Evolutionary conservation across 2,888 invertebrate species (phyloP), one percentile per base, ranked within the genome.

Genomic region (Brachyopa scutellaris): DNA sequence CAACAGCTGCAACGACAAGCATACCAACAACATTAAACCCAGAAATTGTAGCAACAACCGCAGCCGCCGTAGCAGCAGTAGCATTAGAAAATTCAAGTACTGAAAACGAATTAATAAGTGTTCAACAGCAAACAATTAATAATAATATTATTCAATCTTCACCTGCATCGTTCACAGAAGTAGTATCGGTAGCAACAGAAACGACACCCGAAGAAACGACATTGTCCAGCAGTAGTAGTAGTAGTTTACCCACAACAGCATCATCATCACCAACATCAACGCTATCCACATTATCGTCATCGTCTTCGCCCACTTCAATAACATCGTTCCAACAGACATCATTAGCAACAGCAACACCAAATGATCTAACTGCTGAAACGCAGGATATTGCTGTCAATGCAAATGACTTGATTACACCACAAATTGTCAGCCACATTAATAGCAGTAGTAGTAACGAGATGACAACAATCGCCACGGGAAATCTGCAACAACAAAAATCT

Each of bases 191-290:
- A 55, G 38, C 55, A 73, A 62, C 73, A 55, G 76, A 70, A 77
- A 55, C 59, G 42, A 13, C 67, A 45, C 7, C 21, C 6, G 73
- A 73, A 26, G 61, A 72, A 15, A 47, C 62, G 38, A 59, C 62
- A 64, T 57, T 40, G 51, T 64, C 84, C 45, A 76, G 70, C 36
- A 79, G 73, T 40, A 83, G 42, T 62, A 70, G 38, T 40, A 79
- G 31, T 62, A 70, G 76, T 66, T 51, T 66, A 59, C 59, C 80
- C 7, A 36, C 72, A 49, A 61, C 78, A 36, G 72, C 80, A 53
- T 67, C 79, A 17, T 76, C 83, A 26, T 89, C 73, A 19, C 69
- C 77, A 15, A 74, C 69, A 53, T 70, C 79, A n/a, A 82, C 78
- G 36, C 21, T 69, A 15, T 64, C 84, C 8, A 67, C 73, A 69